Evolutionary conservation across 1,140 invertebrate genomes (phyloP).

Genomic region (Pantala flavescens): DNA sequence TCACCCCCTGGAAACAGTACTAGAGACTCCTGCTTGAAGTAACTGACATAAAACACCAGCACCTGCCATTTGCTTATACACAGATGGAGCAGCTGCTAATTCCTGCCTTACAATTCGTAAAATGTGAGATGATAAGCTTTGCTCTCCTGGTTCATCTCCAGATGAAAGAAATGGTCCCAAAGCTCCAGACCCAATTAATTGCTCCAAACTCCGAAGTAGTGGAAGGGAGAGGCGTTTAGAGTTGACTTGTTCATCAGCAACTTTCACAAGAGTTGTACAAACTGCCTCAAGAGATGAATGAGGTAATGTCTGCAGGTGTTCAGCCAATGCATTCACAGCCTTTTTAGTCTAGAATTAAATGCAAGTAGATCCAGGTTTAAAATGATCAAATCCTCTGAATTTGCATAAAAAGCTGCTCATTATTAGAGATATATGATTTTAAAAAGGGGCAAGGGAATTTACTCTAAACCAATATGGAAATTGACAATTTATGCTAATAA

Average conservation of each 20-base stretch:
- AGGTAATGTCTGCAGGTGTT: neutral
- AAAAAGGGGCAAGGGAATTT: no score
- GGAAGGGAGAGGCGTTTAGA: neutral
- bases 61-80: neutral
- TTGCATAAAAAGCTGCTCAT: no score
- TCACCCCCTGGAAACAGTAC: neutral
- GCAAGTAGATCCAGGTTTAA: no score
- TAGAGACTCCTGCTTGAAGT: neutral
- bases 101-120: neutral
- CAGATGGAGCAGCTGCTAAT: neutral
- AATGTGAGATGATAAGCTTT: neutral
- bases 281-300: neutral
- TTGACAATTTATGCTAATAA: no score
- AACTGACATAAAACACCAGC: neutral
- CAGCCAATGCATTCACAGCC: neutral
- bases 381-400: no score
- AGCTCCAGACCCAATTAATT: neutral
- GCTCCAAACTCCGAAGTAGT: neutral
- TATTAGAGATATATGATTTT: no score
- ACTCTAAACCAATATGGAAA: no score
- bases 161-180: neutral
- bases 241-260: neutral
- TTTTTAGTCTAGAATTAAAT: neutral
- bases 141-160: neutral
- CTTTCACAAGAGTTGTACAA: neutral